These are phyloP conservation scores for Mechanitis messenoides DNA, from an alignment of 2,888 invertebrate genomes.

Conservation along the genomic window DNA sequence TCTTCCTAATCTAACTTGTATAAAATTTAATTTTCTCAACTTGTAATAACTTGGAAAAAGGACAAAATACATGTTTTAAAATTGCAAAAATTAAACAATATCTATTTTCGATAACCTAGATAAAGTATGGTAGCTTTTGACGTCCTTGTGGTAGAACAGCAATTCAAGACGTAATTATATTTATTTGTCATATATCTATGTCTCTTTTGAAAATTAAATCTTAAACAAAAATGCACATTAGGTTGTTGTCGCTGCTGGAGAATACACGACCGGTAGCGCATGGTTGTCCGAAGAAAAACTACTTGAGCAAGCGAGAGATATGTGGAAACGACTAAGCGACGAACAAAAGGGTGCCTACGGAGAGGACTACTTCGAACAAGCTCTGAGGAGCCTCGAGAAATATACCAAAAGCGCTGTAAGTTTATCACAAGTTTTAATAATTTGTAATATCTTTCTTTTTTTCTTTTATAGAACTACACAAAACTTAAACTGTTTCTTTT, in stretches of 20 bases:
- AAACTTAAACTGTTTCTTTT: too few species aligned
- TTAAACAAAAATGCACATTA: conserved; percentile 30
- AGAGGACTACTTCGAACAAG: conserved; percentile 88
- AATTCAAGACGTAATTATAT: too few species aligned
- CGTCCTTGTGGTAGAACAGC: too few species aligned
- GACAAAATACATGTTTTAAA: too few species aligned
- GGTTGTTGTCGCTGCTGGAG: conserved; percentile 89
- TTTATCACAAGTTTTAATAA: conserved; percentile 23
- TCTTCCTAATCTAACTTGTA: conserved; percentile 4
- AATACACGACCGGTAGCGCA: conserved; percentile 87
- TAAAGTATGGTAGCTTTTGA: too few species aligned
- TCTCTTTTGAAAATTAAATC: background rate
- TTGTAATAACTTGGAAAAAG: too few species aligned
- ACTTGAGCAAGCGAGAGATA: conserved; percentile 84
- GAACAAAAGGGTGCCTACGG: conserved; percentile 86
- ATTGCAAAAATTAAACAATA: too few species aligned
- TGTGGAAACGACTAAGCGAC: conserved; percentile 89
- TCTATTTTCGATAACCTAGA: too few species aligned
- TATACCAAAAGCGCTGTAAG: conserved; percentile 83
- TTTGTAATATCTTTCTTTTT: background rate
- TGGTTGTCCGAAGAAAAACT: conserved; percentile 84
- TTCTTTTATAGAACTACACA: too few species aligned
- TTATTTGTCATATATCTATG: too few species aligned
- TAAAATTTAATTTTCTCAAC: background rate
- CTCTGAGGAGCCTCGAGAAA: conserved; percentile 86